Evolutionary conservation across 2,113 vertebrate species (phyloP), one percentile per base, ranked within the genome.

Genomic region (Cheirogaleus medius): DNA sequence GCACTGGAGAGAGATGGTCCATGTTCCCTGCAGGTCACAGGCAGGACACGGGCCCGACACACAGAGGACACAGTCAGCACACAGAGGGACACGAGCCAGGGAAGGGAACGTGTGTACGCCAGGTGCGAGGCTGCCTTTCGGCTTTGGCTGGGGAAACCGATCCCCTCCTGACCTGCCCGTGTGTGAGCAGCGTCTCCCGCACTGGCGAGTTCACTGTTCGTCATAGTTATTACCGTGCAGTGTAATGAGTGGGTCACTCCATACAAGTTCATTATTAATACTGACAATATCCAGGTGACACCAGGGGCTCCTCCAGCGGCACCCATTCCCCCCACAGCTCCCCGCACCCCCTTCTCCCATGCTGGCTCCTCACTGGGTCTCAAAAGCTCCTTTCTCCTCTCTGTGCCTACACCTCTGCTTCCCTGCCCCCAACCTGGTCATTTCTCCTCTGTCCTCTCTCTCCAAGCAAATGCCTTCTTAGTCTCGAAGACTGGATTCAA

Each of bases 11-110:
- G 49, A 91, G 44, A 47, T 8, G 20, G 32, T 8, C 49, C 9
- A 1, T 0, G 1, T 52, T 71, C 69, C 20, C 25, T 52, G 3
- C 1, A 15, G 18, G 44, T 63, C 54, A n/a, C 0, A 4, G 47
- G 1, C 64, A 66, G 23, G 17, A 90, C 58, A n/a, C 12, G 37
- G 42, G 3, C 34, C 17, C 49, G 12, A 29, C n/a, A 47, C 20
- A 8, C 2, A 12, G 66, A 69, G 42, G 60, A 15, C 1, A 60
- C 14, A 34, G 6, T 74, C 11, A n/a, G 71, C 78, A 54, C 42
- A 47, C 7, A 58, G 27, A 90, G 32, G 34, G 21, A 34, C 11
- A 1, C 0, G 52, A 56, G 21, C 27, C 52, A 23, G 39, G 63
- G 44, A 37, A 68, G 27, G 90, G 56, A 37, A 3, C 2, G 5